A percentile compares a stretch with the other conserved stretches of the same genome.
These are phyloP conservation scores for Noturus placidus DNA, from an alignment of 2,113 vertebrate genomes.

Conservation along the genomic window DNA sequence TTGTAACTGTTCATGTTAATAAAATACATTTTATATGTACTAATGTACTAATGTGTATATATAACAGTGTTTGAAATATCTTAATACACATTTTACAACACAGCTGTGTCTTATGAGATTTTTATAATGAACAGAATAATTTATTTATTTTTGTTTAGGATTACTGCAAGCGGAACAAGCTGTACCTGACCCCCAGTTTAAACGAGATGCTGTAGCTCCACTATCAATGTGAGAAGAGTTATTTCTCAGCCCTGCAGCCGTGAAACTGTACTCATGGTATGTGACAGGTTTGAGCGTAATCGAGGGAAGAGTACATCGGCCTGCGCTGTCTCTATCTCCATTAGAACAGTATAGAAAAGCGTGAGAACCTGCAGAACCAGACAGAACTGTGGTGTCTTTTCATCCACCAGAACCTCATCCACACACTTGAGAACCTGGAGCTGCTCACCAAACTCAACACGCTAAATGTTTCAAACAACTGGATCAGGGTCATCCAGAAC, in stretches of 20 bases:
- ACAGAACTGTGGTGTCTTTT: constrained; percentile 86
- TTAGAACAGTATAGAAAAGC: constrained; percentile 82
- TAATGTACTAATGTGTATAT: too few relatives aligned
- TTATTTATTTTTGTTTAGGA: constrained; percentile 67
- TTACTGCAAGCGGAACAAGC: constrained; percentile 89
- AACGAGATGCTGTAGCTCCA: constrained; percentile 92
- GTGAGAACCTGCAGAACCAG: constrained; percentile 85
- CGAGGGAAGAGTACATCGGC: constrained; percentile 94
- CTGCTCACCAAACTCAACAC: constrained; percentile 78
- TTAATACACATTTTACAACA: too few relatives aligned
- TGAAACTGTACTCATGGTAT: not conserved
- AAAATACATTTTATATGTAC: too few relatives aligned
- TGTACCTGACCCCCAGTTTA: constrained; percentile 83
- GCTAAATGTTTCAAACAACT: constrained; percentile 93
- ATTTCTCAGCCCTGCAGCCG: not conserved
- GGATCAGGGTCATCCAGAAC: constrained; percentile 82
- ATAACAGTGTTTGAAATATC: too few relatives aligned
- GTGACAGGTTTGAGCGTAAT: constrained; percentile 78
- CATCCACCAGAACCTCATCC: constrained; percentile 87
- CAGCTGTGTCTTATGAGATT: not conserved
- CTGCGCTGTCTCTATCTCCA: constrained; percentile 90
- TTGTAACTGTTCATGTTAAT: not conserved
- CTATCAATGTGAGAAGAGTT: constrained; percentile 80
- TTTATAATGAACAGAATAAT: too few relatives aligned
- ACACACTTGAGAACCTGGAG: constrained; percentile 87